Evolutionary conservation across 2,113 vertebrate species (phyloP).

Genomic region (Andinoacara biseriatus): DNA sequence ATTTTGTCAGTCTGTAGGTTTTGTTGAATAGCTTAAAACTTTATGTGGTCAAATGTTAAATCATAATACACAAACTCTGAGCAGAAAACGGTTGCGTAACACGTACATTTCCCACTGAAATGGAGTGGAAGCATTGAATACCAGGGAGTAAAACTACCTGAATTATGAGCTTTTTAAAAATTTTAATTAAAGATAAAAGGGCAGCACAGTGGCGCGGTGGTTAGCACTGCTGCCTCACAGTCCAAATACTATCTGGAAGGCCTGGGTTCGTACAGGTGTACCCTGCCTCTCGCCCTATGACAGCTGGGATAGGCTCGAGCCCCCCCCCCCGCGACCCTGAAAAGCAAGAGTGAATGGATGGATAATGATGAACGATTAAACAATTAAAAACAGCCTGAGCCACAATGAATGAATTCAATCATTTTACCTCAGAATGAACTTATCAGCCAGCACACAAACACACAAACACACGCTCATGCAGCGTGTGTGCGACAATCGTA

Average conservation of each 20-base stretch:
- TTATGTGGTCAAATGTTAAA: not conserved
- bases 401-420: rapidly evolving
- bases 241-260: too few relatives aligned
- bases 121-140: not conserved
- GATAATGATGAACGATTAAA: not conserved
- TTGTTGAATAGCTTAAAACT: not conserved
- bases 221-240: too few relatives aligned
- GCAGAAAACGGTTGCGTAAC: not conserved
- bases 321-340: too few relatives aligned
- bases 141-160: too few relatives aligned
- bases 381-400: not conserved
- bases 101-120: not conserved
- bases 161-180: not conserved
- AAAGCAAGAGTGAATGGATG: too few relatives aligned
- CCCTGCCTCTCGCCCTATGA: too few relatives aligned
- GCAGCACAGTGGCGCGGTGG: too few relatives aligned
- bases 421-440: not conserved
- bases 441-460: not conserved
- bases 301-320: too few relatives aligned
- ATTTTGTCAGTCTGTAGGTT: not conserved
- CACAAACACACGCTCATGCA: not conserved
- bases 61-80: not conserved
- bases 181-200: too few relatives aligned
- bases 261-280: too few relatives aligned
- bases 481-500: rapidly evolving